Evolutionary conservation across 2,888 invertebrate species (phyloP), one percentile per base, ranked within the genome.

Genomic region (Octodonta nipae): DNA sequence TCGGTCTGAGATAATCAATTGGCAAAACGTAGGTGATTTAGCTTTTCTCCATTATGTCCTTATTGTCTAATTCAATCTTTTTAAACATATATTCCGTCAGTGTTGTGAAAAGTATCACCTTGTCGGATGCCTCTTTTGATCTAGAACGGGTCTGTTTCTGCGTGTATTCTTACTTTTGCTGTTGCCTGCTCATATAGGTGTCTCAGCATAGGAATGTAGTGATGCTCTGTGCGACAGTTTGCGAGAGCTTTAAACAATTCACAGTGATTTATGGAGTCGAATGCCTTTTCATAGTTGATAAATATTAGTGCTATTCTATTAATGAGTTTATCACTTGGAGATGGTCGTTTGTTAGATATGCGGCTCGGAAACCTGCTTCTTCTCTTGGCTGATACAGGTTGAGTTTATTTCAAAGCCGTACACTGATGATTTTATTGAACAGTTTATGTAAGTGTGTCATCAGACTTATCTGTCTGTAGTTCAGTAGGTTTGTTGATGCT

Each of bases 81-180:
- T n/a, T n/a, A n/a, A n/a, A n/a, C n/a, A n/a, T n/a, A n/a, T n/a
- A n/a, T n/a, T n/a, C n/a, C n/a, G n/a, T 20, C 20, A n/a, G 20
- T 7, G 20, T 20, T 20, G 20, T 7, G 20, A n/a, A 7, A 20
- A 20, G 20, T 20, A 7, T 20, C 7, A 20, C n/a, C n/a, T 6
- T 20, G 20, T 20, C 20, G 20, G n/a, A 20, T n/a, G 20, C 20
- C 20, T n/a, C 7, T 7, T 20, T 20, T n/a, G 20, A 20, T 20
- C 20, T 20, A 7, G 20, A 20, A 20, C n/a, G 7, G 20, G n/a
- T 20, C 20, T 20, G 20, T 20, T 20, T 20, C 20, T n/a, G 20
- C n/a, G n/a, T 20, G 20, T 20, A 20, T 20, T 20, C n/a, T 20
- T 20, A 20, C 20, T 20, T 20, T 20, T 20, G 20, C 20, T 20